Base-by-base conservation (phyloP, 2,113 vertebrate species). In the Lepidothrix coronata region DNA sequence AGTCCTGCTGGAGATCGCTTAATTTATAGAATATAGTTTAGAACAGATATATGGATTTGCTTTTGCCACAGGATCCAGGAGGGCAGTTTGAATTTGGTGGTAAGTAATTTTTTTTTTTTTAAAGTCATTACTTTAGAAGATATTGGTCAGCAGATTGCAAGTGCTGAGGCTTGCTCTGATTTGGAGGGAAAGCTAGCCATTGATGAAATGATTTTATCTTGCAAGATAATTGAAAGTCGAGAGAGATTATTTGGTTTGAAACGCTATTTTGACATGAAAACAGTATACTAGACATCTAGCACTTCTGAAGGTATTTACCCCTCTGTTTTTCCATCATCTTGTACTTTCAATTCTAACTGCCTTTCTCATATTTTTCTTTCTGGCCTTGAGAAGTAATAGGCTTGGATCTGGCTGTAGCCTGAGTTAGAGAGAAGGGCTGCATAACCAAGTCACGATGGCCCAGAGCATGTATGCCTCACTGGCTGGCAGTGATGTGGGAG, bases 201-300 rank as follows among this genome's bases (percentile, higher is more conserved):
- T 95, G 87, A 86, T 39, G 71, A 83, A 88, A 65, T 73, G 2
- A 92, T 89, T 89, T 95, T 86, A 37, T 89, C 48, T 89, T 59
- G 27, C 37, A 87, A 89, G 67, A 46, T 85, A 95, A 96, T 65
- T 85, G 72, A 67, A 88, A 83, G 18, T 44, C 1, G 3, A 86
- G 35, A 24, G 54, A 72, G 25, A 76, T 37, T 43, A 67, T 88
- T 95, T 78, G 55, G 25, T 77, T 95, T 88, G 83, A 89, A 94
- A 85, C 78, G 28, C 30, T 72, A 41, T 66, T 71, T 89, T 44
- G 74, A 46, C 22, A 23, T 58, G 43, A 88, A 92, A 71, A 74
- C 49, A 79, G 39, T 73, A 39, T 39, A 43, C 9, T 21, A 74
- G 35, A 11, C 51, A 67, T 57, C 33, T 85, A 70, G 43, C 28